Conservation (phyloP, 37 sponge, comb jelly and placozoan species). For the Aplysina aerophoba region DNA sequence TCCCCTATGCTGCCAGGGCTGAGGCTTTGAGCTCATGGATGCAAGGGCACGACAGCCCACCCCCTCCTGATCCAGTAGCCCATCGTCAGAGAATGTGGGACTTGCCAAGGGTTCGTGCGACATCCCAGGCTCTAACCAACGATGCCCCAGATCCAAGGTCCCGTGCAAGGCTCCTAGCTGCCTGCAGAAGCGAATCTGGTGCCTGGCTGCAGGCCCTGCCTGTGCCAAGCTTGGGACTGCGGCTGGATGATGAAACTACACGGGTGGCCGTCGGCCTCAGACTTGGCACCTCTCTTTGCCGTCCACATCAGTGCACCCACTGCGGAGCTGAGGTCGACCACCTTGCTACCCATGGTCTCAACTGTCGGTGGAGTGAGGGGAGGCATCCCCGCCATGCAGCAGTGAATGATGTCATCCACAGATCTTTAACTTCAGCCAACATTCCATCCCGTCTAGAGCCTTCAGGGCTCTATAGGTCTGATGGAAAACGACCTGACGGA, state of each 20-base stretch:
- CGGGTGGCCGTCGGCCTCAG: slow-evolving; percentile 41
- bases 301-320: slow-evolving; percentile 27
- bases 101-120: neutral
- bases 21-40: slow-evolving; percentile 19
- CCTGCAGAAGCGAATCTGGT: slow-evolving; percentile 28
- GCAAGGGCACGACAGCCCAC: neutral
- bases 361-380: slow-evolving; percentile 20
- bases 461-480: neutral
- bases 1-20: neutral
- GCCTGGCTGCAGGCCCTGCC: slow-evolving; percentile 23
- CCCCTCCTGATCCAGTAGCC: neutral
- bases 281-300: slow-evolving; percentile 31
- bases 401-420: slow-evolving; percentile 31
- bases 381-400: slow-evolving; percentile 26
- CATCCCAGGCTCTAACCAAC: neutral
- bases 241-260: slow-evolving; percentile 15
- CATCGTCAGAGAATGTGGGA: slow-evolving; percentile 40
- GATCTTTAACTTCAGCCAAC: slow-evolving; percentile 31
- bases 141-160: slow-evolving; percentile 21
- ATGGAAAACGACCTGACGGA: slow-evolving; percentile 47
- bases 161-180: slow-evolving; percentile 13
- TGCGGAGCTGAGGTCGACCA: slow-evolving; percentile 39
- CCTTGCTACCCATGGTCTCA: slow-evolving; percentile 22
- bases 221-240: slow-evolving; percentile 9
- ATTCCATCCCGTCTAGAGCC: slow-evolving; percentile 43